Evolutionary conservation across 2,113 vertebrate species (phyloP).

Genomic region (Heteronetta atricapilla): DNA sequence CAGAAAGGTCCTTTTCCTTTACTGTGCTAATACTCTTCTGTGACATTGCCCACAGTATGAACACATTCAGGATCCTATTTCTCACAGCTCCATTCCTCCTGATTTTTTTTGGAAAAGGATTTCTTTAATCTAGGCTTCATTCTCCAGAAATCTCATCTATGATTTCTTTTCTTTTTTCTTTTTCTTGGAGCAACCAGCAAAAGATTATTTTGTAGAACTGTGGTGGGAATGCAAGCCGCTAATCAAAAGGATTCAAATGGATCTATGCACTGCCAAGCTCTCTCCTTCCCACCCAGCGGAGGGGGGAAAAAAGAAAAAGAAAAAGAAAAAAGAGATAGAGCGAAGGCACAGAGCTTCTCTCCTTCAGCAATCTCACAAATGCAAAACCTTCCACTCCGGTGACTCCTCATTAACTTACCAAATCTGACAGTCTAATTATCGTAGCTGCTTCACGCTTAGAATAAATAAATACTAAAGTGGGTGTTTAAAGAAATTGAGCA

Average conservation of each 20-base stretch:
- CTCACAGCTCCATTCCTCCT: neutral
- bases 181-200: slow-evolving; percentile 25
- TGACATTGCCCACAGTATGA: slow-evolving; percentile 11
- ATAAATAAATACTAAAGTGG: slow-evolving; percentile 87
- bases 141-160: slow-evolving; percentile 45
- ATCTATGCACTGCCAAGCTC: slow-evolving; percentile 50
- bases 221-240: slow-evolving; percentile 63
- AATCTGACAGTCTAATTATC: slow-evolving; percentile 87
- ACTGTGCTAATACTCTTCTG: neutral
- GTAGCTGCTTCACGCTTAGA: slow-evolving; percentile 76
- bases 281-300: slow-evolving; percentile 72
- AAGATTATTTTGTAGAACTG: slow-evolving; percentile 56
- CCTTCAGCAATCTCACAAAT: slow-evolving; percentile 71
- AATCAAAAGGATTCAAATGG: slow-evolving; percentile 79
- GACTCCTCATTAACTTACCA: slow-evolving; percentile 83
- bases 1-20: neutral
- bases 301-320: slow-evolving; percentile 48
- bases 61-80: slow-evolving; percentile 20
- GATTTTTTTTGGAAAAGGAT: neutral
- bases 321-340: slow-evolving; percentile 59
- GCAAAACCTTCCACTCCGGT: slow-evolving; percentile 75
- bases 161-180: neutral
- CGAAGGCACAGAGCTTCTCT: slow-evolving; percentile 52
- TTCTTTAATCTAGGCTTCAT: slow-evolving; percentile 35
- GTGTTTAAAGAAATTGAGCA: slow-evolving; percentile 78